Conservation (phyloP, 92 coral and sea anemone species). For the Scolanthus callimorphus region DNA sequence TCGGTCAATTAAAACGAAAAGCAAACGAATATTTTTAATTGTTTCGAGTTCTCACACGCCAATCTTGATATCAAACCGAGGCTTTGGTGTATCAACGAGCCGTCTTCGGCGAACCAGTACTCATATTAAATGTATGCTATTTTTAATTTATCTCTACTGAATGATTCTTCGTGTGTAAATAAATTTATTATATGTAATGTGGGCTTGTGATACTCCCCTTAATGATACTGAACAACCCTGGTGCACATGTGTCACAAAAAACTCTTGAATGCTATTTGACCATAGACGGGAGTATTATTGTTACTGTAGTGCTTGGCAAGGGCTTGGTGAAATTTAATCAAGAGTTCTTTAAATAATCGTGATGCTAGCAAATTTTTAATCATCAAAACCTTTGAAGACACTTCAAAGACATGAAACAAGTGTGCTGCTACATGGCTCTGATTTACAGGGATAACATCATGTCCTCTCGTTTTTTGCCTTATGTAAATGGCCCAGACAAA, state of each 20-base stretch:
- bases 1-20: too few species aligned
- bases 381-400: constrained; percentile 5
- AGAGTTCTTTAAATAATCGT: too few species aligned
- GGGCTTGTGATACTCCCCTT: background rate
- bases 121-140: too few species aligned
- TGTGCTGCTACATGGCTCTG: background rate
- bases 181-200: too few species aligned
- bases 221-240: constrained; percentile 51
- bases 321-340: constrained; percentile 15
- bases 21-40: too few species aligned
- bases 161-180: too few species aligned
- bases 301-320: background rate
- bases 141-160: too few species aligned
- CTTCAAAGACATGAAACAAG: constrained; percentile 7
- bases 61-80: too few species aligned
- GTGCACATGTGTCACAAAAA: constrained; percentile 58
- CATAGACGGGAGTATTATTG: constrained; percentile 23
- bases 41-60: too few species aligned
- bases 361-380: too few species aligned
- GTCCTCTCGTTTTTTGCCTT: background rate
- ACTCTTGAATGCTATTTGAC: constrained; percentile 25
- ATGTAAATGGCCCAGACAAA: constrained; percentile 4
- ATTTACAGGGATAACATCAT: background rate
- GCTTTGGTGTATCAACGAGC: too few species aligned
- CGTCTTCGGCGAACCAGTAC: too few species aligned